A percentile compares a stretch with the other conserved stretches of the same genome.
phyloP scores from a whole-genome alignment of 1,140 invertebrate species.

The Trichonephila clavipes region DNA sequence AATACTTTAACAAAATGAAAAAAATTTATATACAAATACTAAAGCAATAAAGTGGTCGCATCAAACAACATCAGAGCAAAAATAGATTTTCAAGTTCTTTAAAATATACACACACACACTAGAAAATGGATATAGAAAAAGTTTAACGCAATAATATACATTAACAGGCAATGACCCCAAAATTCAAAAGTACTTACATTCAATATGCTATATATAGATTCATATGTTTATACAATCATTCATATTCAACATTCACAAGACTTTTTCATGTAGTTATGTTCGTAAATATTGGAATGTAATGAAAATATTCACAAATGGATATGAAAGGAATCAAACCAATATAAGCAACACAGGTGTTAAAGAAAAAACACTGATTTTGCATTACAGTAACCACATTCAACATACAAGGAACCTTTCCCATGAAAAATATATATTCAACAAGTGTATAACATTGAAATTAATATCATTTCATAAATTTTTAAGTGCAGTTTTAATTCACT shows the following conservation, averaged over 20 bases:
- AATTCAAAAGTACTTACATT: slow-evolving; percentile 26
- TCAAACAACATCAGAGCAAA: slow-evolving; percentile 25
- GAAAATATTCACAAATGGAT: slow-evolving; percentile 74
- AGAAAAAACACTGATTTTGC: background rate
- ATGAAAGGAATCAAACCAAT: slow-evolving; percentile 74
- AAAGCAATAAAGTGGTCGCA: background rate
- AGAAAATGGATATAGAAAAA: slow-evolving; percentile 35
- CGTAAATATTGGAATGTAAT: slow-evolving; percentile 42
- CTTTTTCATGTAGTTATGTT: background rate
- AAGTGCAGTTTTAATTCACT: no score
- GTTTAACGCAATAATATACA: slow-evolving; percentile 3
- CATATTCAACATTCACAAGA: background rate
- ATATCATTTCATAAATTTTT: no score
- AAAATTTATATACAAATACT: slow-evolving; percentile 31
- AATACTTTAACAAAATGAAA: background rate
- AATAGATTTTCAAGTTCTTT: slow-evolving; percentile 16
- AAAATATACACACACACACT: slow-evolving; percentile 29
- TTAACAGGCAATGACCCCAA: background rate
- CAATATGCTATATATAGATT: background rate
- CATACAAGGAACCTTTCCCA: background rate
- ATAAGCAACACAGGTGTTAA: slow-evolving; percentile 31
- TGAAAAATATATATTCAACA: background rate
- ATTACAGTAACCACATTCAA: no score
- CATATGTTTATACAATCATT: background rate
- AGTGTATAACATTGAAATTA: background rate